Base-by-base conservation (phyloP, 1,140 invertebrate genomes). In the Eurosta solidaginis region DNA sequence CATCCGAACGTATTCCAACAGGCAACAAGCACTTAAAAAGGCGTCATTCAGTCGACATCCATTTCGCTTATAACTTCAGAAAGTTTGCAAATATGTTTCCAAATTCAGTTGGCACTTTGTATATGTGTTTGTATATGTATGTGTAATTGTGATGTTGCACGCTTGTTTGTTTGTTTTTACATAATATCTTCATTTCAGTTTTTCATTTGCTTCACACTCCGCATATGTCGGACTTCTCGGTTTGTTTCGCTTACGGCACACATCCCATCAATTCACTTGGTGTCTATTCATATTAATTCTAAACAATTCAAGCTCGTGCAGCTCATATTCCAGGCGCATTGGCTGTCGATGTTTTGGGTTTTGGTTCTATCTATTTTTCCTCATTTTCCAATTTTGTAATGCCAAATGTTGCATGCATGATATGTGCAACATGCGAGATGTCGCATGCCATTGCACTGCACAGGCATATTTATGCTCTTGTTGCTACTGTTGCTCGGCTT, bases 391-490 rank as follows among this genome's bases (percentile, higher is more conserved):
- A 54, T 54, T 40, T 68, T 20, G 59, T 20, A 20, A 33, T 68
- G 33, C n/a, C 54, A 68, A 68, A 68, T 68, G 59, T 68, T 68
- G 59, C 59, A 68, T 68, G 59, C 33, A 68, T 40, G 40, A 68
- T 68, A 68, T 68, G 59, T 68, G 59, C 59, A 68, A 68, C 59
- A 68, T 68, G 33, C 33, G 33, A 33, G 33, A 36, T 68, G 59
- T 68, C 59, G 33, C 59, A 36, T 68, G 59, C 59, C 59, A 68
- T 42, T 42, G 59, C 59, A 10, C 33, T n/a, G 17, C 22, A 22
- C 7, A 17, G n/a, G n/a, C n/a, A n/a, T n/a, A n/a, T n/a, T n/a
- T n/a, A n/a, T n/a, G 33, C 27, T 2, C 40, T n/a, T 10, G 14
- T 68, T 68, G 29, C 27, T 40, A 10, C 6, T 40, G 59, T 5